phyloP scores from a whole-genome alignment of 2,113 vertebrate genomes.

The Aviceda subcristata region DNA sequence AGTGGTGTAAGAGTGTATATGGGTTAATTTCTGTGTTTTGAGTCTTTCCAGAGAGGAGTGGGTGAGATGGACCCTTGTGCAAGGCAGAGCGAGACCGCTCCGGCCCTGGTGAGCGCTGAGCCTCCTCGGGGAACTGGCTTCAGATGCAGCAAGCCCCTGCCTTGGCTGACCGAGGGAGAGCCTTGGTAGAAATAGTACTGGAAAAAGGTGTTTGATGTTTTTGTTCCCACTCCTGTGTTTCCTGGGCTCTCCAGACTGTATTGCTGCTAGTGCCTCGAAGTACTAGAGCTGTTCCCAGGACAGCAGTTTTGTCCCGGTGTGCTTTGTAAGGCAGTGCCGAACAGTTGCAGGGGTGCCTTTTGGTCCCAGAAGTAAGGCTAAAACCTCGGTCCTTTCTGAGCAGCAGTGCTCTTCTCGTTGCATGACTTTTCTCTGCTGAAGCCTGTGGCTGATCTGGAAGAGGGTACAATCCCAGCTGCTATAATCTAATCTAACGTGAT shows the following conservation, averaged over 20 bases:
- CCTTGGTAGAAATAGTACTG: not conserved
- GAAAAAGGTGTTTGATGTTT: not conserved
- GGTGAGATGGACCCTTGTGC: not conserved
- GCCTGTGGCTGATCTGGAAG: not conserved
- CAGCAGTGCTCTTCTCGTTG: not conserved
- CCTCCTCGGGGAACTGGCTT: fast-evolving
- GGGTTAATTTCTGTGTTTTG: not conserved
- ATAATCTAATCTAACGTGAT: not conserved
- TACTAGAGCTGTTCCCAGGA: not conserved
- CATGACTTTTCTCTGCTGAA: not conserved
- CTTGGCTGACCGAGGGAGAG: not conserved
- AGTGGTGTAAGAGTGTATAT: fast-evolving
- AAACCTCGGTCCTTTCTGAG: not conserved
- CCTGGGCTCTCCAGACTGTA: fast-evolving
- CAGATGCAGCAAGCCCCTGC: not conserved
- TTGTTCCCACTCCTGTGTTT: not conserved
- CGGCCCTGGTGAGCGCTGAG: not conserved
- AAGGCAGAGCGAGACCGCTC: not conserved
- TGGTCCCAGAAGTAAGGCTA: not conserved
- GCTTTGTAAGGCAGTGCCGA: not conserved
- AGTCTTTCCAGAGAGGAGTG: not conserved
- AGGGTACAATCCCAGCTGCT: not conserved
- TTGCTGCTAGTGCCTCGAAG: not conserved
- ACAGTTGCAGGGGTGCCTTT: not conserved
- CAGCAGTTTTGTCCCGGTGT: fast-evolving